A percentile compares a stretch with the other conserved stretches of the same genome.
These are phyloP conservation scores for Cyphomyrus discorhynchus DNA, from an alignment of 2,113 vertebrate genomes.

Conservation along the genomic window DNA sequence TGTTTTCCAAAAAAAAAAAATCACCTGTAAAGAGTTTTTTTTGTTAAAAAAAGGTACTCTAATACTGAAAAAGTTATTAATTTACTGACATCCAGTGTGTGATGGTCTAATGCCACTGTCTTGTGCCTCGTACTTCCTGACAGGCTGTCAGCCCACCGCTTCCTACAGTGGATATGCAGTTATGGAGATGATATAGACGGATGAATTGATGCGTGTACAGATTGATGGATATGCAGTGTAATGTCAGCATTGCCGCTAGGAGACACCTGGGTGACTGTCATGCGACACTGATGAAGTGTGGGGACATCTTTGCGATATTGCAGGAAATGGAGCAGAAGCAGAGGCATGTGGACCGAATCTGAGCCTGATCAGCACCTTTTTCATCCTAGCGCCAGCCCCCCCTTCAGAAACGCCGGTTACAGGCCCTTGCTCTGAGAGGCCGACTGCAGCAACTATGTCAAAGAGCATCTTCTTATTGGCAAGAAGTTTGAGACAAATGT, in stretches of 20 bases:
- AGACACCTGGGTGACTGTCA: not conserved
- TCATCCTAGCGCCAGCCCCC: not conserved
- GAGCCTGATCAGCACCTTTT: not conserved
- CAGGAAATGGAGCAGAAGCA: not conserved
- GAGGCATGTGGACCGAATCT: not conserved
- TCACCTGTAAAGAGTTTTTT: not conserved
- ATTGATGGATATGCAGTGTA: not conserved
- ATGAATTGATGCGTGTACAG: not conserved
- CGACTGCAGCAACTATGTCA: not conserved
- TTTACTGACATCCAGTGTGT: not conserved
- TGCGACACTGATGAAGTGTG: not conserved
- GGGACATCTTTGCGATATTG: not conserved
- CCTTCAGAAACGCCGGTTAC: not conserved
- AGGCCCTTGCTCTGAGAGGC: not conserved
- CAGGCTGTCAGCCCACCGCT: not conserved
- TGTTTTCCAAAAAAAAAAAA: not conserved
- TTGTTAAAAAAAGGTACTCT: not conserved
- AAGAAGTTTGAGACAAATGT: conserved; percentile 1
- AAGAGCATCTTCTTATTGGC: not conserved
- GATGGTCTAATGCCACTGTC: not conserved
- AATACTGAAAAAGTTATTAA: not conserved
- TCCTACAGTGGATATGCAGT: not conserved
- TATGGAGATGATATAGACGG: not conserved
- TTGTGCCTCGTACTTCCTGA: not conserved
- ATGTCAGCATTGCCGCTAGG: not conserved